phyloP scores from a whole-genome alignment of 2,113 vertebrate species.

The Myocastor coypus region DNA sequence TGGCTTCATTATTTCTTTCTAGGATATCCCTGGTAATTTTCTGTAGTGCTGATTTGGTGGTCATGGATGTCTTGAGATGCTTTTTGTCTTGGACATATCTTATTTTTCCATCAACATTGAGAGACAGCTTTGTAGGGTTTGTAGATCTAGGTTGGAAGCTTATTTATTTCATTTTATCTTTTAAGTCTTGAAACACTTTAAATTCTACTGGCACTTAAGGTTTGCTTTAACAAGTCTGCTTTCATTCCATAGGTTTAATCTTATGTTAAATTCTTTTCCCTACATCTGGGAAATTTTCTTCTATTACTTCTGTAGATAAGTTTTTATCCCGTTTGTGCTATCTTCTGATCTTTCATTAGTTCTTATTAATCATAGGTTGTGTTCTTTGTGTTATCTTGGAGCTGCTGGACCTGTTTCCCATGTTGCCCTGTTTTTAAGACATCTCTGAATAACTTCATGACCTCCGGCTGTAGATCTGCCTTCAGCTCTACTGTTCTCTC shows the following conservation, averaged over 20 bases:
- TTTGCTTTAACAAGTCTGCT: neutral
- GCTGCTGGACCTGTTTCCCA: neutral
- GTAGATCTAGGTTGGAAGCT: neutral
- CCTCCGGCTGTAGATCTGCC: neutral
- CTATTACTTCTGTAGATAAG: neutral
- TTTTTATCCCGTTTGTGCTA: neutral
- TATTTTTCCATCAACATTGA: neutral
- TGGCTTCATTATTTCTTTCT: neutral
- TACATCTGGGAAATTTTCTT: neutral
- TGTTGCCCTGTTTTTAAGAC: neutral
- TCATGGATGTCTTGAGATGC: neutral
- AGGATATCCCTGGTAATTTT: neutral
- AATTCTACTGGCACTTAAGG: neutral
- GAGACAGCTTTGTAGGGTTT: neutral
- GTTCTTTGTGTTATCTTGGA: neutral
- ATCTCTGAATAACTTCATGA: neutral
- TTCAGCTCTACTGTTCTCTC: neutral
- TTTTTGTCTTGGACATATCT: neutral
- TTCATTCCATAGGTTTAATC: neutral
- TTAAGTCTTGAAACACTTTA: neutral
- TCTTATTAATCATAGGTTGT: neutral
- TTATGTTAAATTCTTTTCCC: neutral
- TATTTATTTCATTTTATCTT: neutral
- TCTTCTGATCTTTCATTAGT: neutral
- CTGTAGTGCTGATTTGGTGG: neutral